phyloP scores from a whole-genome alignment of 1,140 invertebrate genomes.

The Streblospio benedicti region DNA sequence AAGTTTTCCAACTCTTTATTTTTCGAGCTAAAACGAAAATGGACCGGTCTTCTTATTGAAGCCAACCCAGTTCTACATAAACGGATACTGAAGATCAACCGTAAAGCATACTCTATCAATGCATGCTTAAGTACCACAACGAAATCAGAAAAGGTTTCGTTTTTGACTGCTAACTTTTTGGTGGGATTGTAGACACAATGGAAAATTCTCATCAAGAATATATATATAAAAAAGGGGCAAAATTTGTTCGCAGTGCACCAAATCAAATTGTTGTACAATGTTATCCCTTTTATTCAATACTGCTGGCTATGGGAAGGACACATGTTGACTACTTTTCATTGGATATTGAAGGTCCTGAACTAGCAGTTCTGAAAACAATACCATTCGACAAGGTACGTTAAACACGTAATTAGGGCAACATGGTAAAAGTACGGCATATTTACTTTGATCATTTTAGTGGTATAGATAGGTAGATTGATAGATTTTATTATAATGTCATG shows the following conservation, averaged over 20 bases:
- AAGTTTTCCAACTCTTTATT: constrained; percentile 58
- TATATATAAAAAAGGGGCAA: background rate
- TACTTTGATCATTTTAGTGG: too few relatives aligned
- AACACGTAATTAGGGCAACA: too few relatives aligned
- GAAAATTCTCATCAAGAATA: background rate
- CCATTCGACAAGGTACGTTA: constrained; percentile 29
- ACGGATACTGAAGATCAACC: constrained; percentile 38
- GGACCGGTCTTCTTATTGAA: constrained; percentile 66
- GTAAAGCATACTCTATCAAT: constrained; percentile 16
- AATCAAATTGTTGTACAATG: too few relatives aligned
- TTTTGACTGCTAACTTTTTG: constrained; percentile 11
- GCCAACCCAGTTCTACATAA: constrained; percentile 57
- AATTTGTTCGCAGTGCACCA: background rate
- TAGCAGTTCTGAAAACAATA: constrained; percentile 25
- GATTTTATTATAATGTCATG: too few relatives aligned
- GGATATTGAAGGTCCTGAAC: constrained; percentile 29
- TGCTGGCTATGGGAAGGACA: background rate
- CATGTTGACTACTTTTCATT: constrained; percentile 29
- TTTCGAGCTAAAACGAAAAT: constrained; percentile 61
- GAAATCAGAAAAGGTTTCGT: background rate
- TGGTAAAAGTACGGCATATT: too few relatives aligned
- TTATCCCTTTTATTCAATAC: constrained; percentile 3
- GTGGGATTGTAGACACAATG: background rate
- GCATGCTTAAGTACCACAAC: constrained; percentile 2
- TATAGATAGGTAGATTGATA: too few relatives aligned